Conservation (phyloP, 2,888 invertebrate species). For the Agriopis marginaria region DNA sequence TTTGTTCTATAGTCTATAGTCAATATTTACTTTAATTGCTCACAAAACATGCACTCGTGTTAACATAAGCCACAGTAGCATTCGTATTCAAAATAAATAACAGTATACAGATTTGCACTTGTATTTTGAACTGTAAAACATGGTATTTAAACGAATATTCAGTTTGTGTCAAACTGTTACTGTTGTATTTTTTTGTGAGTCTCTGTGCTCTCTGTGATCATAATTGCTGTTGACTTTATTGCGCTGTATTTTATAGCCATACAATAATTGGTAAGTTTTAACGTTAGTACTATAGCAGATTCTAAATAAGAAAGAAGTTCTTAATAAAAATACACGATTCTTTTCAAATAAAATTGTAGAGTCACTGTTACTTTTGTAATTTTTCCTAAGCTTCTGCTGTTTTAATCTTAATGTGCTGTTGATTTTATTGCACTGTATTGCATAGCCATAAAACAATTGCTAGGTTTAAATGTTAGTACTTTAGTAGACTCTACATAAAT, state of each 20-base stretch:
- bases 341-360: too few species aligned
- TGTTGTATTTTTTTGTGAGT: too few species aligned
- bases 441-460: too few species aligned
- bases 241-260: neutral
- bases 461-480: too few species aligned
- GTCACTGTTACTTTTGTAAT: neutral
- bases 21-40: constrained; percentile 68
- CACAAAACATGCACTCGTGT: constrained; percentile 45
- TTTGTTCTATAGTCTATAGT: constrained; percentile 56
- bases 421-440: neutral
- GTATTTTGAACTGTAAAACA: neutral
- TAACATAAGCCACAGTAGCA: constrained; percentile 36
- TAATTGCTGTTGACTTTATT: neutral
- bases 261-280: too few species aligned
- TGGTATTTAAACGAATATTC: neutral
- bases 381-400: neutral
- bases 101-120: constrained; percentile 8
- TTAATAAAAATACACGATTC: too few species aligned
- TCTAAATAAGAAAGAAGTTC: too few species aligned
- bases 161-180: neutral
- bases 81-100: constrained; percentile 21
- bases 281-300: too few species aligned
- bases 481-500: too few species aligned
- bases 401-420: neutral
- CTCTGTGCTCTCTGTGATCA: neutral